These are phyloP conservation scores for Sarcophaga subvicina DNA, from an alignment of 2,888 invertebrate species.

Conservation along the genomic window DNA sequence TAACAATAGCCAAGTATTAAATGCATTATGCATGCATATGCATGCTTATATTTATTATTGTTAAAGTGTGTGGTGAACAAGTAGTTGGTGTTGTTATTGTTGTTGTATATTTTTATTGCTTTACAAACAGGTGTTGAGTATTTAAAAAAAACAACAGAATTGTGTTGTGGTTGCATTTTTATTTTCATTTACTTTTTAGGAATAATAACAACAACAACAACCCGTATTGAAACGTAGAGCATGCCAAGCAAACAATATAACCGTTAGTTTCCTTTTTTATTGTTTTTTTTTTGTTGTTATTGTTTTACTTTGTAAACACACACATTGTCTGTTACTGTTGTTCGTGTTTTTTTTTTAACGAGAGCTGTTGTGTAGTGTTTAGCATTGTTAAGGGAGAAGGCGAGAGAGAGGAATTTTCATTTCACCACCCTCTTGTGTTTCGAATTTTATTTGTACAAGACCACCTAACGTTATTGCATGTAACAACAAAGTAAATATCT, in stretches of 20 bases:
- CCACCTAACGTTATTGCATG: too few relatives aligned
- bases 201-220: not conserved
- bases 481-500: too few relatives aligned
- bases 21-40: not conserved
- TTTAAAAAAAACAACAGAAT: slow-evolving; percentile 45
- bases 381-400: too few relatives aligned
- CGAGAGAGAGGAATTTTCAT: too few relatives aligned
- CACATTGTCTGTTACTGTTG: not conserved
- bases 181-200: not conserved
- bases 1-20: not conserved
- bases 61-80: slow-evolving; percentile 9
- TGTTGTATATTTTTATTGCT: slow-evolving; percentile 50
- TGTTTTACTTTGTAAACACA: not conserved
- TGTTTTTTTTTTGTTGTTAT: not conserved
- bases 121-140: slow-evolving; percentile 66
- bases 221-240: not conserved
- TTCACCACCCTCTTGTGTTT: too few relatives aligned
- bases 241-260: not conserved
- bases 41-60: not conserved
- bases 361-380: too few relatives aligned
- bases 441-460: too few relatives aligned
- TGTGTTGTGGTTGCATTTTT: slow-evolving; percentile 59
- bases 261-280: not conserved
- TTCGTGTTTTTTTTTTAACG: too few relatives aligned
- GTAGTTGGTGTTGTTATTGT: slow-evolving; percentile 15